A percentile compares a stretch with the other conserved stretches of the same genome.
These are phyloP conservation scores for Lamproptera curius DNA, from an alignment of 2,888 invertebrate genomes.

Conservation along the genomic window DNA sequence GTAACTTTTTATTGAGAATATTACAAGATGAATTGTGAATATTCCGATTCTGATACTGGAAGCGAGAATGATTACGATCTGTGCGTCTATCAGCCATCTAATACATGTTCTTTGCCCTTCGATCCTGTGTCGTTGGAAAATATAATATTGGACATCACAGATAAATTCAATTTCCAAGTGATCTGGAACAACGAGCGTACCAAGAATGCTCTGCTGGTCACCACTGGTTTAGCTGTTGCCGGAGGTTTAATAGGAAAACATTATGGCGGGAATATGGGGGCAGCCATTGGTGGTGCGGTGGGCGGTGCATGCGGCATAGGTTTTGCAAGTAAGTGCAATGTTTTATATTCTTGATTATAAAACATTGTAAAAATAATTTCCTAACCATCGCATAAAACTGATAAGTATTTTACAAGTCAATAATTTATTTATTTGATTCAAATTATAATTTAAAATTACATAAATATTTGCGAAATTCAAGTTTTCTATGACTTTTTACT, in stretches of 20 bases:
- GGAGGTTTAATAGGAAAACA: constrained; percentile 60
- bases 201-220: constrained; percentile 47
- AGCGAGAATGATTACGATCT: constrained; percentile 38
- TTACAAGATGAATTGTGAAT: constrained; percentile 31
- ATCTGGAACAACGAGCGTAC: constrained; percentile 42
- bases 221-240: constrained; percentile 56
- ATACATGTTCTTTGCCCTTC: constrained; percentile 42
- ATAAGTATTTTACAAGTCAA: no score
- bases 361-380: background rate
- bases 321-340: constrained; percentile 51
- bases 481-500: no score
- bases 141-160: constrained; percentile 52
- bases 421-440: no score
- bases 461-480: no score
- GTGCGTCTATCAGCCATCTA: constrained; percentile 33
- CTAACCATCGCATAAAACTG: no score
- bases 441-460: no score
- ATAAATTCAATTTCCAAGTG: constrained; percentile 60
- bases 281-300: constrained; percentile 57
- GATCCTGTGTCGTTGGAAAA: constrained; percentile 52
- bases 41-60: constrained; percentile 41
- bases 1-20: no score
- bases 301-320: constrained; percentile 66
- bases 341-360: no score
- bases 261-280: constrained; percentile 62